phyloP scores from a whole-genome alignment of 2,888 invertebrate genomes.

The Dugesia japonica region DNA sequence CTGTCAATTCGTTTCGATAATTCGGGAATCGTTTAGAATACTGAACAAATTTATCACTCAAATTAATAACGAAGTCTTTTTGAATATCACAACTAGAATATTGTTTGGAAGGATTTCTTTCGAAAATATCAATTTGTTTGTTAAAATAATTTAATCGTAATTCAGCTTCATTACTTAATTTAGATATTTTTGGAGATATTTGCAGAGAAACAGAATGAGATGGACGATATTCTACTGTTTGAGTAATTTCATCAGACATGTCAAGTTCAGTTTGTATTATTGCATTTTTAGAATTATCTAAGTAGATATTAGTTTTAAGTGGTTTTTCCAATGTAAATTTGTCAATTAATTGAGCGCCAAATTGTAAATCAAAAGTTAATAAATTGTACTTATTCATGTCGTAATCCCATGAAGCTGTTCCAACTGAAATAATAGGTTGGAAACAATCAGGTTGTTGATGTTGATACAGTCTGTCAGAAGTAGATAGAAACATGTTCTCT shows the following conservation, averaged over 20 bases:
- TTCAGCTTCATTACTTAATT: background rate
- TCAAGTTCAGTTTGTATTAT: background rate
- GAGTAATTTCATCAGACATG: background rate
- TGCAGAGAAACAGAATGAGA: background rate
- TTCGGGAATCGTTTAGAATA: background rate
- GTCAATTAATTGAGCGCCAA: background rate
- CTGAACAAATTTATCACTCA: background rate
- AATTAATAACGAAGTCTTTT: background rate
- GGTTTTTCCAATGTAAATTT: background rate
- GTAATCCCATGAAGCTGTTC: background rate
- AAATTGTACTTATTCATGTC: background rate
- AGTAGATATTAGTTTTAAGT: no score
- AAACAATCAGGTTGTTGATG: no score
- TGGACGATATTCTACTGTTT: background rate
- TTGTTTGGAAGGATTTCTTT: background rate
- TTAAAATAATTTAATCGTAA: background rate
- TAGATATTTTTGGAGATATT: background rate
- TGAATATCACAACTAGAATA: background rate
- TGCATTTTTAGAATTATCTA: no score
- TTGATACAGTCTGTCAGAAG: no score
- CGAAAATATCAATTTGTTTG: background rate
- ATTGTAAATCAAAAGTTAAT: background rate
- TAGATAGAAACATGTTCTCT: no score
- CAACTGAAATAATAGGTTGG: background rate
- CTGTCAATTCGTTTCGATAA: background rate